Base-by-base conservation (phyloP, 2,888 invertebrate species). In the Neocrepidodera transversa region DNA sequence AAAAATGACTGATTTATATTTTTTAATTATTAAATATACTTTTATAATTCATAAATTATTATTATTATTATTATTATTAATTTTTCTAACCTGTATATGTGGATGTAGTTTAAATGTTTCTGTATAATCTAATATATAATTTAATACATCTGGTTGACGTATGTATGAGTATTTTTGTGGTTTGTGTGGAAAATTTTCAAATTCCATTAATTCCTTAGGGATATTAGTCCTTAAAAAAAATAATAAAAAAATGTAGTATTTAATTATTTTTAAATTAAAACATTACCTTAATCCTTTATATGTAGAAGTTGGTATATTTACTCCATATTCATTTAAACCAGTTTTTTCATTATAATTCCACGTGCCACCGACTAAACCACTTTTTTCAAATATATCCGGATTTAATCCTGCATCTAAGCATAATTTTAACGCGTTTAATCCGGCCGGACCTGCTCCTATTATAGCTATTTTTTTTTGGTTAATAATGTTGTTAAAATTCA, bases 151-250 rank as follows among this genome's bases (percentile, higher is more conserved):
- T n/a, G 81, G 75, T 65, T 90, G 90, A 0, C 80, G 78, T 7
- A 91, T 82, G 72, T 87, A 92, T 0, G 91, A 87, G 81, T 36
- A 76, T 83, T 60, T 81, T 84, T 1, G n/a, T n/a, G n/a, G n/a
- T n/a, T 86, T 83, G 71, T 87, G 87, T 1, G 85, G 84, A 74
- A 85, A 90, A 58, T 87, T 91, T 11, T 86, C 84, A 74, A 87
- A 93, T 64, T 86, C 86, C 93, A 93, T 93, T 5, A 90, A 83
- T 77, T 91, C 88, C 60, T 88, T 87, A 0, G 93, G 92, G 1
- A 93, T 82, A 79, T 93, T 93, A 0, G 92, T 92, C 65, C 79
- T 79, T n/a, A 42, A 32, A 32, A 2, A 32, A 32, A 32, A 32
- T 4, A 28, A n/a, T n/a, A n/a, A n/a, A n/a, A n/a, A n/a, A n/a